Base-by-base conservation (phyloP, 2,888 invertebrate species). In the Panzeria rudis region DNA sequence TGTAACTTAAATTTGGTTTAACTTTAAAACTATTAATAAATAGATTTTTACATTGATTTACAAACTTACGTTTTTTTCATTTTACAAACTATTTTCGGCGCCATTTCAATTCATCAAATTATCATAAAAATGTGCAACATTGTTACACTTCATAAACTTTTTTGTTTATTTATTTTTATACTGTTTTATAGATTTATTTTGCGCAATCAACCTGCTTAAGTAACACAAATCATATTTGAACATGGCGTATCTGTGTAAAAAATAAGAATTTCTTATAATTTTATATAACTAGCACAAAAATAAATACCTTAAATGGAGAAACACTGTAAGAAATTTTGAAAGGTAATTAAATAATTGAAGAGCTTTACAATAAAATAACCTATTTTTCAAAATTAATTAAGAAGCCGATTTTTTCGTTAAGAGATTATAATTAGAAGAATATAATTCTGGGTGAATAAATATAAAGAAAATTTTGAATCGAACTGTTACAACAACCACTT, bases 161-260 rank as follows among this genome's bases (percentile, higher is more conserved):
- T 25, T 23, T 62, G 17, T 9, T 13, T 17, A 25, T 9, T 13
- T 54, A 17, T 47, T 52, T 35, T 69, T 56, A 15, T 23, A 23
- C n/a, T 32, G 29, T 62, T 61, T 20, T 77, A 8, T 29, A 1
- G 2, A 15, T 25, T 4, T 32, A 32, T 64, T 75, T 66, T 73
- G 44, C 68, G 35, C 59, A 68, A 78, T 62, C 83, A 83, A 83
- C 83, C 78, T 83, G 83, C 72, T 61, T 68, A 56, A 72, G 59
- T 52, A 54, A 52, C 66, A 68, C 83, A 83, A 83, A 78, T 83
- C 72, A 73, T 73, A 73, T 73, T 78, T 54, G 32, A 54, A 35
- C 71, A 71, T 62, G 52, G 62, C 2, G 44, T 54, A 54, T 64
- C 13, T 44, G 23, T 29, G 11, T 44, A 71, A 11, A 25, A 38